phyloP scores from a whole-genome alignment of 2,113 vertebrate species.

The Bos indicus region DNA sequence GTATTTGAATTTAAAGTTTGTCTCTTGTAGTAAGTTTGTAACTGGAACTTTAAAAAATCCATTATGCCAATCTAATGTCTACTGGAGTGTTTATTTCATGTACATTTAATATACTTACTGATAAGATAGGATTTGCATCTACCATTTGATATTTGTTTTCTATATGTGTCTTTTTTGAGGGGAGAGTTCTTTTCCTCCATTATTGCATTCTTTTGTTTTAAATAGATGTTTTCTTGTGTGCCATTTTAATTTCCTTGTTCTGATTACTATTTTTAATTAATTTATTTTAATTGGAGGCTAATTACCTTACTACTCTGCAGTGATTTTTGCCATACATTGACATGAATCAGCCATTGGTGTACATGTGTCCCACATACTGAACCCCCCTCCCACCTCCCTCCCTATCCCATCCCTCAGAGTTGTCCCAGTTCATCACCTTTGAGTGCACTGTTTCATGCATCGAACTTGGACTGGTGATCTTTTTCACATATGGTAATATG shows the following conservation, averaged over 20 bases:
- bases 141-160: background rate
- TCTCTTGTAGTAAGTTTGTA: background rate
- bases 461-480: background rate
- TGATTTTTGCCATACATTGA: background rate
- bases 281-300: background rate
- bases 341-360: background rate
- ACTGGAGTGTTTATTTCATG: background rate
- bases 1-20: background rate
- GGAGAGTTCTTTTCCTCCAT: background rate
- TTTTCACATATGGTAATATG: background rate
- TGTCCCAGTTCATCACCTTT: background rate
- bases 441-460: background rate
- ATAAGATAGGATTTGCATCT: background rate
- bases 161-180: background rate
- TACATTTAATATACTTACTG: background rate
- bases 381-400: background rate
- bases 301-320: background rate
- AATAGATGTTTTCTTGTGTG: background rate
- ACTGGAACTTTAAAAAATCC: background rate
- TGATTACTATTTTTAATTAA: background rate
- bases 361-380: background rate
- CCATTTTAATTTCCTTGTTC: background rate
- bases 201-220: background rate
- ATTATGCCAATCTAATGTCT: background rate
- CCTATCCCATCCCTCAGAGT: background rate